Percentiles rank a stretch among this genome's conserved stretches.
Conservation (phyloP, 2,888 invertebrate genomes). For the Lapara coniferarum region DNA sequence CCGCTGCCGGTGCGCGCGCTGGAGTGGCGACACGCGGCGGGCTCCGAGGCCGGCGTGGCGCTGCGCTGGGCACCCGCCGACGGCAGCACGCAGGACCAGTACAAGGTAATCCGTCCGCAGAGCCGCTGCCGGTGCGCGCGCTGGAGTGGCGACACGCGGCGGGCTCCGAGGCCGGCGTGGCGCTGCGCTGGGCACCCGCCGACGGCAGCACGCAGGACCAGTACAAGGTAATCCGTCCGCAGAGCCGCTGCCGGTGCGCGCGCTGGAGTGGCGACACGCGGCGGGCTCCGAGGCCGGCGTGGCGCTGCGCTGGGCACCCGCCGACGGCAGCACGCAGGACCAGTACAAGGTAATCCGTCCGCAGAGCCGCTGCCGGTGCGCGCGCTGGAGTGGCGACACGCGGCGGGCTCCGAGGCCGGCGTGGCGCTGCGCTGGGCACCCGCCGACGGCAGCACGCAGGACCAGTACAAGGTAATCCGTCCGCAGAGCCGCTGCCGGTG, state of each 20-base stretch:
- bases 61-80: conserved; percentile 91
- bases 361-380: conserved; percentile 90
- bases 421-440: conserved; percentile 91
- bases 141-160: conserved; percentile 87
- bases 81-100: conserved; percentile 92
- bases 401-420: conserved; percentile 84
- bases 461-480: conserved; percentile 88
- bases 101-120: conserved; percentile 79
- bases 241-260: conserved; percentile 90
- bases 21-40: conserved; percentile 86
- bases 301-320: conserved; percentile 90
- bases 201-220: conserved; percentile 91
- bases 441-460: conserved; percentile 90
- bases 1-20: conserved; percentile 90
- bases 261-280: conserved; percentile 86
- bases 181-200: conserved; percentile 90
- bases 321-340: conserved; percentile 91
- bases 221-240: conserved; percentile 81
- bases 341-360: conserved; percentile 85
- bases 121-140: conserved; percentile 90
- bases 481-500: conserved; percentile 89
- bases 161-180: conserved; percentile 85
- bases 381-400: conserved; percentile 86
- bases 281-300: conserved; percentile 86
- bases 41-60: conserved; percentile 85